These are phyloP conservation scores for Hylia prasina DNA, from an alignment of 2,113 vertebrate genomes.

Conservation along the genomic window DNA sequence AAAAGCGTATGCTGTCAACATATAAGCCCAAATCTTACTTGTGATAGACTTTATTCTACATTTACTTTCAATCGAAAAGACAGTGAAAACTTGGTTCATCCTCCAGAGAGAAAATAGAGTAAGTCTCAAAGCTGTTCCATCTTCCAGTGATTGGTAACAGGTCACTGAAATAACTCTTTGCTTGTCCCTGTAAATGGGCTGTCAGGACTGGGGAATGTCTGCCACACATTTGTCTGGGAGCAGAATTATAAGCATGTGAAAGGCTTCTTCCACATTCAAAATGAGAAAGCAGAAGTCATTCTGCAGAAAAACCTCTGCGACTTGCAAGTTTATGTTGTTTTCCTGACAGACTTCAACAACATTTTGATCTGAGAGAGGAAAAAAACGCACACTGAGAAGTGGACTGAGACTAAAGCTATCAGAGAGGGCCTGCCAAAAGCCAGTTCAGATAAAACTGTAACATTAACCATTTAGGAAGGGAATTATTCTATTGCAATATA, in stretches of 20 bases:
- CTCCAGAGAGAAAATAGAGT: neutral
- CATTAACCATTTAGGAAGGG: constrained; percentile 30
- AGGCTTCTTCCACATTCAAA: neutral
- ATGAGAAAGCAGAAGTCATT: neutral
- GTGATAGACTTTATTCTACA: neutral
- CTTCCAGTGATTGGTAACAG: neutral
- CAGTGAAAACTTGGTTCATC: neutral
- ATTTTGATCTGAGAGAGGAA: neutral
- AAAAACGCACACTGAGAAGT: neutral
- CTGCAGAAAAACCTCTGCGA: neutral
- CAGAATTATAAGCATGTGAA: neutral
- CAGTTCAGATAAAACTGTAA: neutral
- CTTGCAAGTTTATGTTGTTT: neutral
- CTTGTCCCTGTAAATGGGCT: neutral
- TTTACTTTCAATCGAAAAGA: neutral
- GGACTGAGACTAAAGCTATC: neutral
- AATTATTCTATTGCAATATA: constrained; percentile 31
- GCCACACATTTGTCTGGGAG: neutral
- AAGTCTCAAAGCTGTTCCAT: neutral
- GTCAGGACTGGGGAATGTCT: neutral
- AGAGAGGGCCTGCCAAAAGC: neutral
- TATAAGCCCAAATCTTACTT: neutral
- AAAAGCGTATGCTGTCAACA: neutral
- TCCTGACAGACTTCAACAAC: neutral
- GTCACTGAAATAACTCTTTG: neutral